Base-by-base conservation (phyloP, 2,113 vertebrate species). In the Thalassoma bifasciatum region DNA sequence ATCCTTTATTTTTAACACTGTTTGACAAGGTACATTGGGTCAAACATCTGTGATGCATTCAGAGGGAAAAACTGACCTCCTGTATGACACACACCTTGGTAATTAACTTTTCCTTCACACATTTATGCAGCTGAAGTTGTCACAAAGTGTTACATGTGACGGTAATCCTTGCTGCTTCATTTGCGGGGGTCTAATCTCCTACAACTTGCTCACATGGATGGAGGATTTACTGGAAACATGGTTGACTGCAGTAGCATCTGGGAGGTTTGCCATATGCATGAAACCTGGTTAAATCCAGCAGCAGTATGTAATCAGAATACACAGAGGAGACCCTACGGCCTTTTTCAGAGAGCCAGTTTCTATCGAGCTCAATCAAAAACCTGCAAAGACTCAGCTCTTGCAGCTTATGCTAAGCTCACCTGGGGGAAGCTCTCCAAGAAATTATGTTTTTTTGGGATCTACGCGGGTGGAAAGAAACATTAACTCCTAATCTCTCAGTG, bases 321-420 rank as follows among this genome's bases (percentile, higher is more conserved):
- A 61, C 51, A 53, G 70, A 52, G 73, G 47, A 87, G 38, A 73
- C 85, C 82, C 61, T 67, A 50, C 16, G 44, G 72, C 37, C 67
- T 21, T 72, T 83, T 71, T 75, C n/a, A n/a, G 3, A 36, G 53
- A 69, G 75, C 49, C 42, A 22, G 23, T 44, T 79, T 81, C 66
- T 67, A 59, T 77, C 68, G 10, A 38, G 71, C 65, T 79, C 58
- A 72, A 77, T 86, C 78, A 53, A 70, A 73, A 86, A 76, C 68
- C 79, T 66, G 66, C 37, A 75, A 82, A 72, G 79, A 75, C 71
- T 74, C 52, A 23, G 26, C 50, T 81, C 19, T 70, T 49, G 34
- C 69, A 23, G 77, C 81, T 89, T 90, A 88, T 7, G 53, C 54
- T 90, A 88, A 92, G 81, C 80, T 75, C 86, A 87, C 88, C 84